These are phyloP conservation scores for Osmerus mordax DNA, from an alignment of 2,113 vertebrate genomes.

Conservation along the genomic window DNA sequence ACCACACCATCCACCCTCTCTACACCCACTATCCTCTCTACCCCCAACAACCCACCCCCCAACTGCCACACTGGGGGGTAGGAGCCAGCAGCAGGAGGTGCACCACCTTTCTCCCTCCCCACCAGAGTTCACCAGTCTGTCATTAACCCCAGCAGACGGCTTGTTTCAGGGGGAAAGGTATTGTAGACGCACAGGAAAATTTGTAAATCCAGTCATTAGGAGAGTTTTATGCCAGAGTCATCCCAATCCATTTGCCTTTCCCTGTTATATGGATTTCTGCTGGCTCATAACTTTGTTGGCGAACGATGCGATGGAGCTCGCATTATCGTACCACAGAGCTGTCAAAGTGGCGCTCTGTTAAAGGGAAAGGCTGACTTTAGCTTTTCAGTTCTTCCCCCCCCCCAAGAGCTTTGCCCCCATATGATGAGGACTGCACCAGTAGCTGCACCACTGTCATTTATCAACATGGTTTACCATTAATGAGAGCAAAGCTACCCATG, in stretches of 20 bases:
- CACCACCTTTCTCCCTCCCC: conserved; percentile 27
- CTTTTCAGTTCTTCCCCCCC: conserved; percentile 23
- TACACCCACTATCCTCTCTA: conserved; percentile 11
- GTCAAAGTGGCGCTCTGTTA: conserved; percentile 15
- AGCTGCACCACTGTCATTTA: conserved; percentile 11
- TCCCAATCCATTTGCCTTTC: conserved; percentile 40
- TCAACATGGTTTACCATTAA: neutral
- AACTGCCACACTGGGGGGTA: conserved; percentile 13
- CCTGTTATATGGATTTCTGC: conserved; percentile 43
- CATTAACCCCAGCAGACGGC: conserved; percentile 27
- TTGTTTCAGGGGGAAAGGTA: too few species aligned
- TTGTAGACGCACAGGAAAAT: too few species aligned
- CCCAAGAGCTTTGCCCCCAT: neutral
- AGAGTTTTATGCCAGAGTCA: conserved; percentile 24
- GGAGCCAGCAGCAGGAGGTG: conserved; percentile 11
- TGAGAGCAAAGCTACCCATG: neutral
- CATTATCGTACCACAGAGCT: conserved; percentile 37
- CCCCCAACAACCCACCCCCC: conserved; percentile 19
- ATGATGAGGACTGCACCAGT: conserved; percentile 13
- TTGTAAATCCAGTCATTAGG: conserved; percentile 26
- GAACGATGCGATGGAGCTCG: conserved; percentile 28
- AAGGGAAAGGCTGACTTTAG: conserved; percentile 26
- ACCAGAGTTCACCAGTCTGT: conserved; percentile 19
- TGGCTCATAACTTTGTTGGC: conserved; percentile 33
- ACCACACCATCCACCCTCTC: too few species aligned